These are phyloP conservation scores for Lucifuga dentata DNA, from an alignment of 2,113 vertebrate species.

Conservation along the genomic window DNA sequence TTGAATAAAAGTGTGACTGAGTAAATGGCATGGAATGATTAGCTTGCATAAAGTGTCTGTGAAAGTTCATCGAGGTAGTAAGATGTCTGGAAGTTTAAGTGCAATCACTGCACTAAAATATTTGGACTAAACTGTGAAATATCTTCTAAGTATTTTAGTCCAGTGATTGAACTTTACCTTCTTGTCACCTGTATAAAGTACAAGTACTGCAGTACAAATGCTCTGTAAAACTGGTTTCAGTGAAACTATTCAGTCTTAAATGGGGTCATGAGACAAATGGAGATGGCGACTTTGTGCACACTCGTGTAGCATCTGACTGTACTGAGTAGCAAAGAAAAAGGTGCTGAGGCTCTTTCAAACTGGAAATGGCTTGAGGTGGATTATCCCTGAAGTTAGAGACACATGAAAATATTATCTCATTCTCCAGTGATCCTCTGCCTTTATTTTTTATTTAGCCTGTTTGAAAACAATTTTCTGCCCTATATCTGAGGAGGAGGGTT, in stretches of 20 bases:
- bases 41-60: no score
- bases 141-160: no score
- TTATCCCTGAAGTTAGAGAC: not conserved
- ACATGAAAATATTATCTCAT: not conserved
- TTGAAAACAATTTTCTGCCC: conserved; percentile 47
- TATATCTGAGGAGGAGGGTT: conserved; percentile 24
- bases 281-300: no score
- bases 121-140: no score
- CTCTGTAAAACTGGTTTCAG: no score
- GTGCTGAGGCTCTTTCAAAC: not conserved
- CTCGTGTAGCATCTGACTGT: not conserved
- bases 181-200: not conserved
- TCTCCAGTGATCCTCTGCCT: conserved; percentile 4
- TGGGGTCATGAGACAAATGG: no score
- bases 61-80: no score
- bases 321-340: not conserved
- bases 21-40: no score
- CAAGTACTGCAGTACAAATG: not conserved
- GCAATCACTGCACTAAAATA: no score
- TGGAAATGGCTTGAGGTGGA: conserved; percentile 7
- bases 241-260: not conserved
- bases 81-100: no score
- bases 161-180: no score
- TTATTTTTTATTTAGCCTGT: conserved; percentile 21
- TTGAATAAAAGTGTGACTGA: no score